These are phyloP conservation scores for Marasmarcha lunaedactyla DNA, from an alignment of 2,888 invertebrate species.

Conservation along the genomic window DNA sequence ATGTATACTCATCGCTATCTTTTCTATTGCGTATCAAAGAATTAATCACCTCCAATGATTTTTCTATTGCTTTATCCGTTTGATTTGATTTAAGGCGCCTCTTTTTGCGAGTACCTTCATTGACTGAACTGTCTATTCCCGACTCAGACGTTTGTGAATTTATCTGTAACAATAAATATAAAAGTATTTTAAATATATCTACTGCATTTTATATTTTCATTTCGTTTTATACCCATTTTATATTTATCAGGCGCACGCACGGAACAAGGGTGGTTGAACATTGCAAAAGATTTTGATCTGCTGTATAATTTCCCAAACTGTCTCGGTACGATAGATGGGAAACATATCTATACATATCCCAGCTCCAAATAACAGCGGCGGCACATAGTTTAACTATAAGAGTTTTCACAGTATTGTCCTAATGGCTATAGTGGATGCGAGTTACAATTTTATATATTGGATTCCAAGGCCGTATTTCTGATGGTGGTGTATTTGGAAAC, in stretches of 20 bases:
- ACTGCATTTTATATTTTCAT: neutral
- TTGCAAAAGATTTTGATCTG: slow-evolving; percentile 1
- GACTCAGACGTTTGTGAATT: slow-evolving; percentile 14
- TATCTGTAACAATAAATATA: slow-evolving; percentile 11
- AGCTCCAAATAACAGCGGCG: slow-evolving; percentile 10
- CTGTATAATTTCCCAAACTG: slow-evolving; percentile 16
- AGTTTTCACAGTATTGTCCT: slow-evolving; percentile 9
- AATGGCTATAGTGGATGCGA: slow-evolving; percentile 15
- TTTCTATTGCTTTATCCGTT: slow-evolving; percentile 15
- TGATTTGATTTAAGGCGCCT: slow-evolving; percentile 13
- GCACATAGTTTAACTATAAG: slow-evolving; percentile 13
- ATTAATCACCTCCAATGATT: slow-evolving; percentile 7
- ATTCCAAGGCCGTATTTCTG: slow-evolving; percentile 13
- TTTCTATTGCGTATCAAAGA: slow-evolving; percentile 15
- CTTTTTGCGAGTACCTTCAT: slow-evolving; percentile 15
- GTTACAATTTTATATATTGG: slow-evolving; percentile 17
- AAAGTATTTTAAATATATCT: slow-evolving; percentile 11
- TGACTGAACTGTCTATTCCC: slow-evolving; percentile 14
- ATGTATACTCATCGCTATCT: slow-evolving; percentile 14
- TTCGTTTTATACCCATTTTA: too few species aligned
- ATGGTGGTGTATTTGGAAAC: slow-evolving; percentile 4
- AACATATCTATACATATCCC: slow-evolving; percentile 15
- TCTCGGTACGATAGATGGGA: slow-evolving; percentile 16
- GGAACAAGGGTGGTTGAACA: slow-evolving; percentile 1
- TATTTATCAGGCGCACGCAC: too few species aligned